A percentile compares a stretch with the other conserved stretches of the same genome.
These are phyloP conservation scores for Zalophus californianus DNA, from an alignment of 2,797 vertebrate species.

Conservation along the genomic window DNA sequence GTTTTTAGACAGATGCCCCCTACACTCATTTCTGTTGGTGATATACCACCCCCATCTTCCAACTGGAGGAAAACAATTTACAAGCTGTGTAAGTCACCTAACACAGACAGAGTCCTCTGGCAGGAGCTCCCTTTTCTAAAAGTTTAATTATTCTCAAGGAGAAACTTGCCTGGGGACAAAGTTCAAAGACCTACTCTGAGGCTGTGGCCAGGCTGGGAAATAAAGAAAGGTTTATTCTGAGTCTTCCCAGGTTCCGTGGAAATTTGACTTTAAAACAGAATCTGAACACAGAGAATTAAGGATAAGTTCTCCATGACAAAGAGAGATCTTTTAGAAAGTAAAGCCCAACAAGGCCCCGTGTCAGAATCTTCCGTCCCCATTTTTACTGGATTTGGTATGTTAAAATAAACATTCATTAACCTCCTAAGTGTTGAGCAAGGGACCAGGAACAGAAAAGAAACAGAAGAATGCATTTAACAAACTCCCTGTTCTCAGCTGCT, in stretches of 20 bases:
- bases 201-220: conserved; percentile 52
- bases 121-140: conserved; percentile 32
- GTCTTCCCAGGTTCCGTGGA: conserved; percentile 26
- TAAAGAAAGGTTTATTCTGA: conserved; percentile 52
- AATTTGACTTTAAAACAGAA: conserved; percentile 71
- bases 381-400: background rate
- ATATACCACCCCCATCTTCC: conserved; percentile 62
- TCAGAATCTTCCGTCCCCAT: background rate
- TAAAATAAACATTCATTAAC: conserved; percentile 39
- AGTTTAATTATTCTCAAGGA: background rate
- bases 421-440: background rate
- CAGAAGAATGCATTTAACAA: background rate
- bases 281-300: conserved; percentile 52
- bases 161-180: conserved; percentile 30
- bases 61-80: conserved; percentile 68
- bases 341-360: background rate
- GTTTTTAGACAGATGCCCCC: conserved; percentile 78
- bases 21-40: conserved; percentile 71
- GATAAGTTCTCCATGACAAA: conserved; percentile 50
- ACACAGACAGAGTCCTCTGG: conserved; percentile 13
- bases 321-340: conserved; percentile 43
- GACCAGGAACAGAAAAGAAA: conserved; percentile 28
- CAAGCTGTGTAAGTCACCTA: conserved; percentile 50
- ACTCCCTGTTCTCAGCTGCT: background rate
- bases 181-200: conserved; percentile 54